Evolutionary conservation across 2,888 invertebrate genomes (phyloP), one percentile per base, ranked within the genome.

Genomic region (Cheiracanthium punctorium): DNA sequence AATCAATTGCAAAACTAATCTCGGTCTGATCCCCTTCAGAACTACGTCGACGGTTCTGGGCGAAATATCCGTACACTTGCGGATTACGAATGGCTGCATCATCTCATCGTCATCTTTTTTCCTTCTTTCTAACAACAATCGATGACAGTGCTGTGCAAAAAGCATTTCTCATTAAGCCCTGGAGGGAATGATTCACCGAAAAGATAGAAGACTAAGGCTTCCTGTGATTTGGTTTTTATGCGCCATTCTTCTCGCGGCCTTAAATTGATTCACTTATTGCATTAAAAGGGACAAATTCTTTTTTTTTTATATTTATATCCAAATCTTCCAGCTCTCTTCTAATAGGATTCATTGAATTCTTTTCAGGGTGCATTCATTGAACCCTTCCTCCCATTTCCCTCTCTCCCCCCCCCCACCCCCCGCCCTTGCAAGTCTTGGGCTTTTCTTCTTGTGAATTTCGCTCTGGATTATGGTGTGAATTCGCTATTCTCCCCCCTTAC

Each of bases 231-330:
- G 32, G n/a, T 82, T 77, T 80, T 82, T 72, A 71, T 71, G 64
- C 58, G 72, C 77, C 30, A 77, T 82, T 82, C 71, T 82, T 77
- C 77, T 33, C 30, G 7, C 30, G 17, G 58, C 76, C 29, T 70
- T 65, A 82, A 82, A 77, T 82, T 77, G 82, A 43, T 71, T 65
- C 82, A 82, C 82, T 82, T 82, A 82, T 82, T 70, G 76, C 77
- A 82, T 82, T 82, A 82, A 71, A 64, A 70, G 48, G 58, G 12
- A 24, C 65, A 64, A 71, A 82, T 77, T 82, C 65, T 43, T 64
- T 41, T 74, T 58, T 71, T 74, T 80, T 12, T 37, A 73, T n/a
- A n/a, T n/a, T n/a, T n/a, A n/a, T n/a, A n/a, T n/a, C n/a, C n/a
- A 72, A 73, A 65, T 28, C 73, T 73, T 73, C 73, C 67, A 41